Base-by-base conservation (phyloP, 2,888 invertebrate genomes). In the Luperina testacea region DNA sequence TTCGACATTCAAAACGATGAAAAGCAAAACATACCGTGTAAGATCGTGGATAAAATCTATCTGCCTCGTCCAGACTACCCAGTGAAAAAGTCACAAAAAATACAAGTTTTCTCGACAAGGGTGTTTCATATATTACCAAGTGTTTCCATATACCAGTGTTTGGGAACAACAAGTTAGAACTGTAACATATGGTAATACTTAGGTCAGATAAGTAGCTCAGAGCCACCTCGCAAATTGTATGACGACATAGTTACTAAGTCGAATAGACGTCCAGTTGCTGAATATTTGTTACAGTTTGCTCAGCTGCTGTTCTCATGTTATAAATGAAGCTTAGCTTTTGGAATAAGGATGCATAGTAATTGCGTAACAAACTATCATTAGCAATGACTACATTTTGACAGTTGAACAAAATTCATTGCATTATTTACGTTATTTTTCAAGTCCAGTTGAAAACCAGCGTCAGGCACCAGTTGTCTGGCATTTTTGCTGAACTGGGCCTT, bases 171-270 rank as follows among this genome's bases (percentile, higher is more conserved):
- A 85, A 83, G 72, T 85, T 83, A 63, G 76, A 69, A 82, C 59
- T 59, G 61, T 73, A 77, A 79, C 79, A 75, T 80, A 80, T 75
- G 64, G 63, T 85, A 77, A 82, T 78, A 38, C 48, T 80, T 64
- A 70, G 74, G 85, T 86, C 75, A 80, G 71, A 86, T 69, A 81
- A 81, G 81, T 61, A 78, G 77, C 80, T 78, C 76, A 42, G 64
- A 87, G 72, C 65, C 53, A 77, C 80, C 75, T 73, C 63, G 61
- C 73, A 78, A 78, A 74, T 85, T 75, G 85, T 87, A 84, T 80
- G 79, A 82, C 69, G 78, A 85, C 85, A 82, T 87, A 82, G 88
- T 82, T 78, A 75, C 80, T 78, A 78, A 85, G 74, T 72, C 68
- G 73, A 82, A 78, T 75, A 87, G 75, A 75, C 32, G 80, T 76